Evolutionary conservation across 2,888 invertebrate species (phyloP).

Genomic region (Podabrus alpinus): DNA sequence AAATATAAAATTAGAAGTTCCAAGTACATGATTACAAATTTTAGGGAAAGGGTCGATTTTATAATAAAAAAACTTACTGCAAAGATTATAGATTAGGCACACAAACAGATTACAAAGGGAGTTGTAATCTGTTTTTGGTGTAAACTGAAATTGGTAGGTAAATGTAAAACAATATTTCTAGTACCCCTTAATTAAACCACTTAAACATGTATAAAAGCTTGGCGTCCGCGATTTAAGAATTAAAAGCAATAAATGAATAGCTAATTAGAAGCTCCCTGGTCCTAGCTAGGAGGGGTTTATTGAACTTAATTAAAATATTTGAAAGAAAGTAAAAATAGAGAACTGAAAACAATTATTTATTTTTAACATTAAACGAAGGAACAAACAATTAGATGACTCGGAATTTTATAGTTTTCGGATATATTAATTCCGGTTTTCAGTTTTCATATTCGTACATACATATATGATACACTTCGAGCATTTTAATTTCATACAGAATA

Average conservation of each 20-base stretch:
- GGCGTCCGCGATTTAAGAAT: background rate
- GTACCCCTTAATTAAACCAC: too few species aligned
- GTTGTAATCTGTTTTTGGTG: too few species aligned
- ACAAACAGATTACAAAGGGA: too few species aligned
- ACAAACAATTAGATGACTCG: too few species aligned
- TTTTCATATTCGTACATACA: background rate
- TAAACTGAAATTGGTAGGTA: too few species aligned
- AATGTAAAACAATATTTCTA: too few species aligned
- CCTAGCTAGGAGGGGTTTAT: background rate
- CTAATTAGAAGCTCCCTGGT: background rate
- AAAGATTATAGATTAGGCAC: too few species aligned
- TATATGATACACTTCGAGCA: background rate
- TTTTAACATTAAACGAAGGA: background rate
- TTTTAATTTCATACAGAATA: background rate
- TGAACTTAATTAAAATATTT: background rate
- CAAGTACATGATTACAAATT: too few species aligned
- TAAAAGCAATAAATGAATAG: background rate
- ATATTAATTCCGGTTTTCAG: background rate
- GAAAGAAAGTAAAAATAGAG: background rate
- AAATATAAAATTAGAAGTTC: too few species aligned
- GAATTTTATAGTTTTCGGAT: too few species aligned
- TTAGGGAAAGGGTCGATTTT: too few species aligned
- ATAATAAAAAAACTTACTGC: too few species aligned
- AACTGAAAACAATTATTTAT: background rate
- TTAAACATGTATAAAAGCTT: background rate